Conservation (phyloP, 2,797 vertebrate species). For the Pristis pectinata region DNA sequence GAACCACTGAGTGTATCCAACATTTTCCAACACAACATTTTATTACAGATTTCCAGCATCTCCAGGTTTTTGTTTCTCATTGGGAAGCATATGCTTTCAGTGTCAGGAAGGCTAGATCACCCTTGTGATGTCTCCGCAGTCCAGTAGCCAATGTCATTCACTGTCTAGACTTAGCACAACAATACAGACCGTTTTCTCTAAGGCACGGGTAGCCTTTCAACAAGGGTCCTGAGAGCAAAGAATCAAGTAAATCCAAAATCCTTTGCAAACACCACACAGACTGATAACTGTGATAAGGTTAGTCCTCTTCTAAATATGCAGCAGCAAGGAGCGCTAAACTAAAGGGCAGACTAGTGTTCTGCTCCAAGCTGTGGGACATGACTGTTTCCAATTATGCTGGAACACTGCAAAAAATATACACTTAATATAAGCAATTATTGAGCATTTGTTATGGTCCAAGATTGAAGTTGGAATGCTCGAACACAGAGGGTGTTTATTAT, state of each 20-base stretch:
- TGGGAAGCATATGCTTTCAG: neutral
- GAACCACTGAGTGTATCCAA: no score
- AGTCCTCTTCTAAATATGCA: neutral
- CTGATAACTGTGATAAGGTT: no score
- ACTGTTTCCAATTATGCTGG: slow-evolving; percentile 25
- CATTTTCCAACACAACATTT: no score
- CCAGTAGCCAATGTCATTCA: neutral
- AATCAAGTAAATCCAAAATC: neutral
- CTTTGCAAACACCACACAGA: neutral
- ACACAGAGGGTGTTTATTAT: neutral
- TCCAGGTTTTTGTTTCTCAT: neutral
- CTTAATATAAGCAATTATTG: slow-evolving; percentile 22
- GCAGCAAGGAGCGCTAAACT: neutral
- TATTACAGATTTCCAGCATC: no score
- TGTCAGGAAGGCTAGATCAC: neutral
- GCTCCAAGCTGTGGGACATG: neutral
- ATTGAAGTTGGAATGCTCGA: neutral
- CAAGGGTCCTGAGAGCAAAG: neutral
- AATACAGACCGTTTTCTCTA: neutral
- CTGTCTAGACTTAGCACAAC: neutral
- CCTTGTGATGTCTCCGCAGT: neutral
- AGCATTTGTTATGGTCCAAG: neutral
- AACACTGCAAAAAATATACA: slow-evolving; percentile 35
- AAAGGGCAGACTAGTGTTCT: neutral
- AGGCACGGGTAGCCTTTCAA: neutral